Evolutionary conservation across 2,113 vertebrate species (phyloP).

Genomic region (Theropithecus gelada): DNA sequence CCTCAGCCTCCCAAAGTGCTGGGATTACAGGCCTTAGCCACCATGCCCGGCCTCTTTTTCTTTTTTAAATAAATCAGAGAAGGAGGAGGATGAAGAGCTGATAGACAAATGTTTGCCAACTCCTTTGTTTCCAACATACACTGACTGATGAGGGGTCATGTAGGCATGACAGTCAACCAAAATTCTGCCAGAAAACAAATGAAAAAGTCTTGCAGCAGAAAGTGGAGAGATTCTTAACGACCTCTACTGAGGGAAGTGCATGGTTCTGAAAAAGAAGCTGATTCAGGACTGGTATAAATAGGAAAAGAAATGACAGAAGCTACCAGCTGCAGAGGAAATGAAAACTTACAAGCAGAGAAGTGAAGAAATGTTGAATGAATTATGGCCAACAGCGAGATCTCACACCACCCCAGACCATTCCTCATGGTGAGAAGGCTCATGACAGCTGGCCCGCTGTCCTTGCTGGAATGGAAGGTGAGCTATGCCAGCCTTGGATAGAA

Average conservation of each 20-base stretch:
- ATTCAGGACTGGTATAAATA: background rate
- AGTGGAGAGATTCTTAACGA: background rate
- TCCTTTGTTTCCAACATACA: background rate
- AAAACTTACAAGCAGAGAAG: background rate
- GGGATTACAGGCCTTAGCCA: too few species aligned
- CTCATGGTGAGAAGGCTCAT: background rate
- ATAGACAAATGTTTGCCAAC: background rate
- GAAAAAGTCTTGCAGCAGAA: background rate
- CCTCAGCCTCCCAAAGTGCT: too few species aligned
- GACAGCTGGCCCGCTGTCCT: background rate
- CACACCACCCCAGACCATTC: background rate
- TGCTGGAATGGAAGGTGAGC: accelerated
- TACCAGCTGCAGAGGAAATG: background rate
- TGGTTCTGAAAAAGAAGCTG: background rate
- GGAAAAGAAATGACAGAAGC: background rate
- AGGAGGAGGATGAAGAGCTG: background rate
- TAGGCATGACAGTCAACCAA: background rate
- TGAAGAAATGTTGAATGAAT: background rate
- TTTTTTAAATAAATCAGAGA: background rate
- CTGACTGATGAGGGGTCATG: background rate
- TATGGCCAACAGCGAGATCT: background rate
- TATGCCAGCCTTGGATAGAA: background rate
- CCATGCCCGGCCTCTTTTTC: too few species aligned
- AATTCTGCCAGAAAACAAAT: background rate
- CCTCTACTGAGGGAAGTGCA: background rate